These are phyloP conservation scores for Callipepla squamata DNA, from an alignment of 2,113 vertebrate species.

Conservation along the genomic window DNA sequence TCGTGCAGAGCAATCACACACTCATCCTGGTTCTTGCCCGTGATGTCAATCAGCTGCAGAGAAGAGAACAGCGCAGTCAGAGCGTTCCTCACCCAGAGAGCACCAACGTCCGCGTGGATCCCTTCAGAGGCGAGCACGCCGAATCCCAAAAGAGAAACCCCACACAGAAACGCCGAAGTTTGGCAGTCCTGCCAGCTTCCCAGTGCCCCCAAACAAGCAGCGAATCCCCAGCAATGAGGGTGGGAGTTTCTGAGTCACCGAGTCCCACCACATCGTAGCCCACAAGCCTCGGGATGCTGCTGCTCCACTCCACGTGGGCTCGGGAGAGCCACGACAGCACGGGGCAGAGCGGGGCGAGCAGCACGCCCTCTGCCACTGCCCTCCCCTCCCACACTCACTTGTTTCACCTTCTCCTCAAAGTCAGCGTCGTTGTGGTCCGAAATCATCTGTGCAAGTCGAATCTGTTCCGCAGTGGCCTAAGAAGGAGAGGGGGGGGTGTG, in stretches of 20 bases:
- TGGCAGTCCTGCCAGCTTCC: neutral
- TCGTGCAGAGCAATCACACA: slow-evolving; percentile 98
- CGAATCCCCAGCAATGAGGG: neutral
- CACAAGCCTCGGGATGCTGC: neutral
- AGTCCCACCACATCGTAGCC: neutral
- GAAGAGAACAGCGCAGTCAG: neutral
- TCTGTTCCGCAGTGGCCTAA: slow-evolving; percentile 98
- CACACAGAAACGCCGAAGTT: neutral
- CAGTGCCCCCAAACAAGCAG: fast-evolving
- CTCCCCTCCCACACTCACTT: slow-evolving; percentile 79
- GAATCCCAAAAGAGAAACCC: neutral
- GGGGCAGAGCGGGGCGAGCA: neutral
- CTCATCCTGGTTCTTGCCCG: slow-evolving; percentile 98
- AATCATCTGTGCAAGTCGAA: slow-evolving; percentile 99
- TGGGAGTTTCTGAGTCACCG: neutral
- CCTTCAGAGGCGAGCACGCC: fast-evolving
- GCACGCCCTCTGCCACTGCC: neutral
- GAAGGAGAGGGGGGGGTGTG: neutral
- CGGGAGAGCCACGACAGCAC: neutral
- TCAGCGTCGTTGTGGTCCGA: slow-evolving; percentile 98
- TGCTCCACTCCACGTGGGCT: neutral
- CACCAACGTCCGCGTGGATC: neutral
- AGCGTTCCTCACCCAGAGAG: fast-evolving
- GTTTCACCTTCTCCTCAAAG: slow-evolving; percentile 98
- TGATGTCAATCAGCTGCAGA: slow-evolving; percentile 95